These are phyloP conservation scores for Eulithis prunata DNA, from an alignment of 2,888 invertebrate genomes.

Conservation along the genomic window DNA sequence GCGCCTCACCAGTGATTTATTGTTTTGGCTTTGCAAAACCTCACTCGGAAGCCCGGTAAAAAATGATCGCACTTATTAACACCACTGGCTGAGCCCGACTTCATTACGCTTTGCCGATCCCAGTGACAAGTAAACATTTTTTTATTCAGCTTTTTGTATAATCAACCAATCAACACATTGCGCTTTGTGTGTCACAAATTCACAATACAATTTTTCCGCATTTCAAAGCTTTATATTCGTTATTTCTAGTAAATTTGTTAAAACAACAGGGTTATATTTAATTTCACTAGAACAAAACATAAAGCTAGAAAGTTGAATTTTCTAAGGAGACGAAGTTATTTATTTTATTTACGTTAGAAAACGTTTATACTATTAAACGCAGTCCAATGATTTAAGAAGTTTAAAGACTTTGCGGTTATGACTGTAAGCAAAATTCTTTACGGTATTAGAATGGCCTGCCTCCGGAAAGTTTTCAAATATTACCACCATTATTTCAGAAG, in stretches of 20 bases:
- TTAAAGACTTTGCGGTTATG: constrained; percentile 62
- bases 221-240: constrained; percentile 16
- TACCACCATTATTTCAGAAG: constrained; percentile 81
- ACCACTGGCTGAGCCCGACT: constrained; percentile 66
- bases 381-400: constrained; percentile 56
- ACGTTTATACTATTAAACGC: constrained; percentile 40
- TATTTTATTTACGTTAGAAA: constrained; percentile 11
- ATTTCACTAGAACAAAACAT: constrained; percentile 3
- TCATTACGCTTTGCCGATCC: constrained; percentile 68
- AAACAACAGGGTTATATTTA: constrained; percentile 6
- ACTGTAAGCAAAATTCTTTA: constrained; percentile 75
- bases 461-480: constrained; percentile 81
- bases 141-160: constrained; percentile 52
- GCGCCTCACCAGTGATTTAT: constrained; percentile 75
- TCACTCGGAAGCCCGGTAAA: constrained; percentile 77
- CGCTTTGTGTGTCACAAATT: constrained; percentile 23
- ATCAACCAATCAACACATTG: constrained; percentile 47
- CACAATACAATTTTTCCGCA: constrained; percentile 14
- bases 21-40: constrained; percentile 79
- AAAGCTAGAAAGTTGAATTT: constrained; percentile 7
- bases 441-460: constrained; percentile 70
- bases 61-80: constrained; percentile 82
- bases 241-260: constrained; percentile 11
- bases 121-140: constrained; percentile 53
- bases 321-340: too few relatives aligned